Percentiles rank a stretch among this genome's conserved stretches.
phyloP scores from a whole-genome alignment of 1,140 invertebrate species.

The Battus philenor region DNA sequence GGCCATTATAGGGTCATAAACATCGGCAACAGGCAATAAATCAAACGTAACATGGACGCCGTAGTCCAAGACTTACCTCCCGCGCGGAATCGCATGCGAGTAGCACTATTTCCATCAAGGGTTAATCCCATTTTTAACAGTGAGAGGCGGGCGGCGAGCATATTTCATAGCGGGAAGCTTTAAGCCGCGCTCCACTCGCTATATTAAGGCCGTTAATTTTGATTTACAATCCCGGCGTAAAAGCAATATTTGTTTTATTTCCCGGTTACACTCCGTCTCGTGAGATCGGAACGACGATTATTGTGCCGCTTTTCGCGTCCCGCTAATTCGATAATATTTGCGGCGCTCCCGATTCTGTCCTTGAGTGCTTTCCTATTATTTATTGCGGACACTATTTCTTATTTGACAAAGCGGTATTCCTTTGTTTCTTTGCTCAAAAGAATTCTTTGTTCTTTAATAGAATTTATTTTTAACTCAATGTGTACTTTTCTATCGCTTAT shows the following conservation, averaged over 20 bases:
- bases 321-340: slow-evolving; percentile 63
- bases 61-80: slow-evolving; percentile 26
- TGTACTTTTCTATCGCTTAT: no score
- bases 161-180: slow-evolving; percentile 72
- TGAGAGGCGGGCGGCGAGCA: slow-evolving; percentile 62
- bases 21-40: slow-evolving; percentile 25
- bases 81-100: slow-evolving; percentile 48
- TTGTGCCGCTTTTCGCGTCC: slow-evolving; percentile 39
- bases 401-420: slow-evolving; percentile 30
- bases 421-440: no score
- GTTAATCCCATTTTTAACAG: slow-evolving; percentile 74
- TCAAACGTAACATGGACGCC: slow-evolving; percentile 34
- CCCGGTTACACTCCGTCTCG: slow-evolving; percentile 46
- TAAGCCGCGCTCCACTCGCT: slow-evolving; percentile 57
- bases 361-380: slow-evolving; percentile 44
- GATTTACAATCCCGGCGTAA: slow-evolving; percentile 72
- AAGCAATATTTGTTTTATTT: slow-evolving; percentile 75
- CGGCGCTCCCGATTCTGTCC: slow-evolving; percentile 39
- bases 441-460: no score
- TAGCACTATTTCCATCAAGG: slow-evolving; percentile 72
- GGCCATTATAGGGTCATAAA: not conserved
- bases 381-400: slow-evolving; percentile 25
- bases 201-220: slow-evolving; percentile 76
- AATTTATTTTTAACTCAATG: no score
- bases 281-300: slow-evolving; percentile 53